Conservation (phyloP, 1,140 invertebrate genomes). For the Drosophila tropicalis region DNA sequence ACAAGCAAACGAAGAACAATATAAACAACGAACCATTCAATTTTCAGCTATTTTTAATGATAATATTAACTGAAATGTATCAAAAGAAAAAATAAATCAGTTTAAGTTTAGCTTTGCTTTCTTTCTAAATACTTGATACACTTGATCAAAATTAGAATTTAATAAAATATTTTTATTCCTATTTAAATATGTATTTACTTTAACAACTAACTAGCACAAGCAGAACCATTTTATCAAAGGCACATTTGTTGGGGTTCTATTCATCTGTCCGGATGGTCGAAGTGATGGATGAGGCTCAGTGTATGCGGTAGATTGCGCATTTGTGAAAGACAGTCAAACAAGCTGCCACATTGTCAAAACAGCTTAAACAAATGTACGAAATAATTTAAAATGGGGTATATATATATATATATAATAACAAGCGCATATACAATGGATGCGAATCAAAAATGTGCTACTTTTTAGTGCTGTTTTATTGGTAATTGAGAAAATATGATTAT, state of each 20-base stretch:
- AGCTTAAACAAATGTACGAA: neutral
- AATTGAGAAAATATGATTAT: neutral
- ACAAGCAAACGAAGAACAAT: neutral
- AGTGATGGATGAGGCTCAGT: neutral
- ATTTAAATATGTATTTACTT: too few species aligned
- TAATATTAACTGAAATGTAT: conserved; percentile 1
- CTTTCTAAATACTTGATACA: neutral
- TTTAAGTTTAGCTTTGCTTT: neutral
- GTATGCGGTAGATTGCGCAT: neutral
- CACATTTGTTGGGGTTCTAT: neutral
- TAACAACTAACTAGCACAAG: neutral
- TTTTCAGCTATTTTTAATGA: conserved; percentile 4
- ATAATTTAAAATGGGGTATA: neutral
- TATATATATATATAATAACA: too few species aligned
- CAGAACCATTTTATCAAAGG: neutral
- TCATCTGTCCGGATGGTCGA: neutral
- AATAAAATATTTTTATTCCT: too few species aligned
- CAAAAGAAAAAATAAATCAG: neutral
- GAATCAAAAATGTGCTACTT: too few species aligned
- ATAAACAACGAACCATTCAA: conserved; percentile 2
- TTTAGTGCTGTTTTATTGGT: neutral
- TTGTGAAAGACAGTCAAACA: neutral
- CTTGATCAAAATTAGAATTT: neutral
- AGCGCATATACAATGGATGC: too few species aligned
- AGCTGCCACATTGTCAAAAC: neutral